Base-by-base conservation (phyloP, 2,888 invertebrate species). In the Amblyjoppa fuscipennis region DNA sequence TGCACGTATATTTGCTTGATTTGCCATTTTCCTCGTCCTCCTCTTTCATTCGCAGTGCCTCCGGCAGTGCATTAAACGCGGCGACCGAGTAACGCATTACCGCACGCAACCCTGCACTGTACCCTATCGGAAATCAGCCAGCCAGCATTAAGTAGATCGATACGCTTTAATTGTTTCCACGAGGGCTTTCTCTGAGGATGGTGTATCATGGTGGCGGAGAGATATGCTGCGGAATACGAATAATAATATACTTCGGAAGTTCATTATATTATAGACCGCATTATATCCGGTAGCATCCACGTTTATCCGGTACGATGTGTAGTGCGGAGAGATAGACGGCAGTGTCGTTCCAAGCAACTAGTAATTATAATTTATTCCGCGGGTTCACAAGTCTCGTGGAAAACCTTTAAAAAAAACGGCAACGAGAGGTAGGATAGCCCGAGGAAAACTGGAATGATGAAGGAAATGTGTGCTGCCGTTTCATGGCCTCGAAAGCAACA, bases 131-230 rank as follows among this genome's bases (percentile, higher is more conserved):
- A 56, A 84, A 84, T 83, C 80, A 81, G 84, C 83, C 86, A 86
- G 80, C 84, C 84, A 74, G 81, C 69, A 84, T 87, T 85, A 87
- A 88, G 86, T 86, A 78, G 83, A 85, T 89, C 87, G 84, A 89
- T 89, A 81, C 64, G 82, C 85, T 86, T 89, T 87, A 84, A 84
- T 87, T 84, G 84, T 83, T 86, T 88, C 82, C 82, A 53, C 82
- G 66, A 68, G 74, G 83, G 84, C 77, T 81, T 84, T 84, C 66
- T 66, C 70, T 66, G 71, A 76, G 71, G 64, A 53, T 34, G 51
- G 79, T 68, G 31, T 80, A 38, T 49, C 66, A 71, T 69, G 77
- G 76, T 41, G 53, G 41, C 51, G 38, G 51, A 41, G 56, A 56
- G 73, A 53, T 56, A 69, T 31, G 78, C 64, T 70, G 31, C 69